Evolutionary conservation across 1,140 invertebrate species (phyloP).

Genomic region (Rhyzopertha dominica): DNA sequence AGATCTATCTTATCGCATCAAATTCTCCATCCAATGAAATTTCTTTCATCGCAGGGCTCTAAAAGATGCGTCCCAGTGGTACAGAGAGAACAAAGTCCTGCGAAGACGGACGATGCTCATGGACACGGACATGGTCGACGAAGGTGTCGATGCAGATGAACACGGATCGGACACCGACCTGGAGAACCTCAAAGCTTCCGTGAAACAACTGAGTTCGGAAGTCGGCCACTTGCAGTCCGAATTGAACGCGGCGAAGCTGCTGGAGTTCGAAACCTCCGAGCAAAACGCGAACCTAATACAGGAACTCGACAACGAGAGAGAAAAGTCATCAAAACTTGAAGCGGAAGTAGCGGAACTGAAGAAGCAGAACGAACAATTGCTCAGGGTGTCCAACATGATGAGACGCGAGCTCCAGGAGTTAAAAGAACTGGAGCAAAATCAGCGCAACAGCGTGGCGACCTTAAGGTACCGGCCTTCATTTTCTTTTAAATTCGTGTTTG

Average conservation of each 20-base stretch:
- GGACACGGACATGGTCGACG: conserved; percentile 42
- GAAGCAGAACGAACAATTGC: conserved; percentile 55
- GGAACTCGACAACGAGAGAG: conserved; percentile 55
- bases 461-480: conserved; percentile 30
- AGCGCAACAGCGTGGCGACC: conserved; percentile 54
- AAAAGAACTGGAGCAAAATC: conserved; percentile 55
- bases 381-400: conserved; percentile 59
- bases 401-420: conserved; percentile 57
- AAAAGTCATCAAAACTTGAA: conserved; percentile 46
- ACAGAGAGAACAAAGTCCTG: conserved; percentile 65
- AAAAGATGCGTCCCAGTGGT: conserved; percentile 61
- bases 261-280: conserved; percentile 68
- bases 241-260: conserved; percentile 55
- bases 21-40: conserved; percentile 1
- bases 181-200: conserved; percentile 61
- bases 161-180: conserved; percentile 58
- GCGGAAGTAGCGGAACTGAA: conserved; percentile 52
- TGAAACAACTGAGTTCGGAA: conserved; percentile 59
- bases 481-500: conserved; percentile 1
- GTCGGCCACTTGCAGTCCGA: conserved; percentile 63
- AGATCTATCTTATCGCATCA: too few species aligned
- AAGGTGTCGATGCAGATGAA: conserved; percentile 49
- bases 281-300: conserved; percentile 48
- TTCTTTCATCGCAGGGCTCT: conserved; percentile 47
- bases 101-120: conserved; percentile 61